Evolutionary conservation across 1,140 invertebrate species (phyloP), one percentile per base, ranked within the genome.

Genomic region (Hormaphis cornu): DNA sequence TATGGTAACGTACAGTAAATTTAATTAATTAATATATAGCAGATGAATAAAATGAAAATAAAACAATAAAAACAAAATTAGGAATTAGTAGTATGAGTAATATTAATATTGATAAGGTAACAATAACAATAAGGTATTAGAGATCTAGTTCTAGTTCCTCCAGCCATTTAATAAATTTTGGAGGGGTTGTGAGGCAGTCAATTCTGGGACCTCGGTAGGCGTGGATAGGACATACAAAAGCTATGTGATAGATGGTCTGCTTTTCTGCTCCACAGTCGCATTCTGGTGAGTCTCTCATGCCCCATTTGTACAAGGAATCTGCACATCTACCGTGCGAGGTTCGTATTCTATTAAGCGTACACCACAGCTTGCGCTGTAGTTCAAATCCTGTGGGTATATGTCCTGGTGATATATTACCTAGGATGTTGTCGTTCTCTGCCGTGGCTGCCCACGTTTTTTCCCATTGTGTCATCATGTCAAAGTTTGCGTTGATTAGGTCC

Each of bases 291-390:
- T 69, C n/a, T 69, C 30, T 28, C 48, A 30, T 69, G 46, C 44
- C 63, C 46, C 63, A 69, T 59, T 63, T 37, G 26, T 63, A 40
- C 14, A 63, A 44, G 24, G 20, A 63, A 42, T 22, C 35, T 46
- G 16, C 56, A 59, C 28, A 59, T 59, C 30, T 30, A n/a, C 24
- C 16, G 16, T 44, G 24, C 18, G 20, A 42, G 6, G 33, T 30
- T 59, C 18, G 16, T 24, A 40, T 59, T 59, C 26, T 59, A 59
- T 59, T 59, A 40, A 59, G 56, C 40, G 20, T 18, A 16, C 14
- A 42, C 56, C 33, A 40, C 42, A 44, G 20, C 22, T 59, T 35
- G 9, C 56, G 10, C 24, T 40, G 56, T 40, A 59, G 33, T 30
- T 59, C 33, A 44, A 59, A 59, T 59, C 33, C 33, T 40, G 56